Base-by-base conservation (phyloP, 2,888 invertebrate genomes). In the Phorcus lineatus region DNA sequence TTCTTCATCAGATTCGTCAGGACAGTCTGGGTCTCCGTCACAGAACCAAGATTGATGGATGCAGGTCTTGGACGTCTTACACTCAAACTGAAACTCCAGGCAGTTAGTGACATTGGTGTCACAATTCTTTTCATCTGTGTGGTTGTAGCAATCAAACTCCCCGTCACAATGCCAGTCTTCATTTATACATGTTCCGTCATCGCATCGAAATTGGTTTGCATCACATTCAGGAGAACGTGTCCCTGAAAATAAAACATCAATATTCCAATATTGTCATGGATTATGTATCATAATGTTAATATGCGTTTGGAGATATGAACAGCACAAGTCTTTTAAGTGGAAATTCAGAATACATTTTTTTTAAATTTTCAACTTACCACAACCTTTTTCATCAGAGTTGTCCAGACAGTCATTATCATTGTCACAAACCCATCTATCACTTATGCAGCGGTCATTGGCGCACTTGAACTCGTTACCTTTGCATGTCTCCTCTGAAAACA, bases 401-500 rank as follows among this genome's bases (percentile, higher is more conserved):
- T 89, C 87, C n/a, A 54, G 54, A 80, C 92, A 92, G 75, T 92
- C 91, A 0, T 94, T 94, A 89, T 97, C 97, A 0, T 97, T 97
- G 92, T 98, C 98, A 93, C 98, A 98, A 52, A 95, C 94, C 97
- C 97, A 97, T 87, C 95, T 95, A 3, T 95, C 94, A 6, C 96
- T 95, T 85, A 98, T 96, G 93, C 98, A 98, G 84, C 95, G 96
- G 84, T 95, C 81, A 92, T 97, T 97, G 78, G 95, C 95, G 93
- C 98, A 98, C 9, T 97, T 97, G 93, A 97, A 97, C 93, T 98
- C 97, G 92, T 97, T 97, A 78, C 96, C 95, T 86, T 97, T 96
- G 93, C 97, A 98, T 36, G 97, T 97, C 19, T 53, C 13, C 40
- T 92, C 74, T 80, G 76, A 28, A 28, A 36, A 57, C 17, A 77